Conservation (phyloP, 2,797 vertebrate genomes). For the Sebastes melanostomus region DNA sequence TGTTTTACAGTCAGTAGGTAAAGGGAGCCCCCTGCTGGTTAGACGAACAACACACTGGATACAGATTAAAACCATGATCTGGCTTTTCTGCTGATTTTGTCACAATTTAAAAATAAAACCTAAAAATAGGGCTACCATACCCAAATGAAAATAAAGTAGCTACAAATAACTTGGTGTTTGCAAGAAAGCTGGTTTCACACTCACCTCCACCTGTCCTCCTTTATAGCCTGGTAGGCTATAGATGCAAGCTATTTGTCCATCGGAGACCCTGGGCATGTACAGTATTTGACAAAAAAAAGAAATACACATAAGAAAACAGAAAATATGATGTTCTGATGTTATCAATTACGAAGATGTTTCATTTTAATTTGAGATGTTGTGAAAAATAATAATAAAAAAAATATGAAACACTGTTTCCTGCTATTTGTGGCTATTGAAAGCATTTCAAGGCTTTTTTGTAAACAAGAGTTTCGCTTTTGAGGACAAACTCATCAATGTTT, state of each 20-base stretch:
- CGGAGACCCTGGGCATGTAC: not conserved
- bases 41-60: not conserved
- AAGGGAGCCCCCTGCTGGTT: constrained; percentile 58
- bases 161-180: too few relatives aligned
- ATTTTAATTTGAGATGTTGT: too few relatives aligned
- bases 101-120: not conserved
- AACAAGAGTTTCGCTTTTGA: not conserved
- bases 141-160: too few relatives aligned
- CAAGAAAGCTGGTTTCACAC: not conserved
- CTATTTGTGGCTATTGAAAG: not conserved
- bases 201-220: not conserved
- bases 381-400: too few relatives aligned
- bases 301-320: too few relatives aligned
- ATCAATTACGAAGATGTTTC: not conserved
- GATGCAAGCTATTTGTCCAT: not conserved
- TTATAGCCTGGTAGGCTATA: not conserved
- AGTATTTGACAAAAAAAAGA: too few relatives aligned
- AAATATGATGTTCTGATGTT: too few relatives aligned
- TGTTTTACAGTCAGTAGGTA: not conserved
- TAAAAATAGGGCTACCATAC: not conserved
- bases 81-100: not conserved
- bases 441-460: not conserved
- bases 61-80: not conserved
- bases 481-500: not conserved
- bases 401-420: not conserved